phyloP scores from a whole-genome alignment of 2,113 vertebrate genomes.

The Strix uralensis region DNA sequence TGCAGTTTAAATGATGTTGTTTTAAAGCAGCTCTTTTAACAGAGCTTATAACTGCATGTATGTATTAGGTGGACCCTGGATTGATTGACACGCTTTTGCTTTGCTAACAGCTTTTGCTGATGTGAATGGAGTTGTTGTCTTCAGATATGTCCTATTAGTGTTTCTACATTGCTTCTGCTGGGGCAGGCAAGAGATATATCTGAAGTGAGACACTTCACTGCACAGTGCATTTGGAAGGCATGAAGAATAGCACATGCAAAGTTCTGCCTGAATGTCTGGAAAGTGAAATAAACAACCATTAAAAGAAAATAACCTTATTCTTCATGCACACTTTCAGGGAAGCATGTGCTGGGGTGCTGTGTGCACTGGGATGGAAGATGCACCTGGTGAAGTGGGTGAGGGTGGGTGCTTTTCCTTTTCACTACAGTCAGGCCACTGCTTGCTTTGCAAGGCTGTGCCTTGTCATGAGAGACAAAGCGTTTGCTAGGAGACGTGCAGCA shows the following conservation, averaged over 20 bases:
- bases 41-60: neutral
- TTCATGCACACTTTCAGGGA: neutral
- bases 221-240: neutral
- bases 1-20: neutral
- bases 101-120: neutral
- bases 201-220: neutral
- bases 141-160: neutral
- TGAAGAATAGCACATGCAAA: fast-evolving
- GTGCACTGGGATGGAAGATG: neutral
- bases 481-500: neutral
- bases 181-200: neutral
- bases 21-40: neutral
- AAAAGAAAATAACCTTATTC: neutral
- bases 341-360: fast-evolving
- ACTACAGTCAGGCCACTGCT: neutral
- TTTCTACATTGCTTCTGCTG: neutral
- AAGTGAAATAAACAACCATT: neutral
- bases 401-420: neutral
- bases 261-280: neutral
- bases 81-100: neutral
- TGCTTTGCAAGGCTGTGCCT: neutral
- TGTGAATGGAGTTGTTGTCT: neutral
- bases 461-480: fast-evolving
- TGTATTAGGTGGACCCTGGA: neutral
- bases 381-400: neutral